Evolutionary conservation across 2,113 vertebrate species (phyloP).

Genomic region (Thymallus thymallus): DNA sequence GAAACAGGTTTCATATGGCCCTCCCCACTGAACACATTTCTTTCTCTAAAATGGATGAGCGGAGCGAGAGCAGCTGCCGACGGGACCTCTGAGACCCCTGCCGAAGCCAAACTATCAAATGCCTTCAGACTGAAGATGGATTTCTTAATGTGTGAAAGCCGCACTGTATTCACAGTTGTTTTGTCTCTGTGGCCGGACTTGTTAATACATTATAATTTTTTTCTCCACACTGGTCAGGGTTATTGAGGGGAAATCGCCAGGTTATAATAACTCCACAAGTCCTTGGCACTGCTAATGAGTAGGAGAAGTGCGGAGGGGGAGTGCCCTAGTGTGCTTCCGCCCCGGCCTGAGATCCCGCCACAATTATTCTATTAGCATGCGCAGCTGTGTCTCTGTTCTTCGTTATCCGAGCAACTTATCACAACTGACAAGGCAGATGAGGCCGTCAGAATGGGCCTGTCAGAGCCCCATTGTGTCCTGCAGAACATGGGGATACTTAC

Average conservation of each 20-base stretch:
- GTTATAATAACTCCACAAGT: conserved; percentile 49
- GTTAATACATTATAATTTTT: conserved; percentile 29
- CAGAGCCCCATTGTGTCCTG: conserved; percentile 61
- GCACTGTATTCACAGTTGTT: conserved; percentile 62
- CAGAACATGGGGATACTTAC: conserved; percentile 15
- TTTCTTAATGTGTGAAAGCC: conserved; percentile 72
- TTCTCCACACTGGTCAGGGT: conserved; percentile 25
- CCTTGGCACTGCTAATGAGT: conserved; percentile 38
- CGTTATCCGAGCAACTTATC: conserved; percentile 66
- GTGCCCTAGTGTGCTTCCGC: conserved; percentile 41
- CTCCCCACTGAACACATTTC: conserved; percentile 65
- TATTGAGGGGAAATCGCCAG: not conserved
- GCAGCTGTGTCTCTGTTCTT: conserved; percentile 66
- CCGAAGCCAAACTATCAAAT: conserved; percentile 60
- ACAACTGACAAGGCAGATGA: conserved; percentile 66
- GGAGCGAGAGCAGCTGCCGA: conserved; percentile 68
- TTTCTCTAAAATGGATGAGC: not conserved
- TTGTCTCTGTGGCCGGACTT: conserved; percentile 61
- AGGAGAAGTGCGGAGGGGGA: conserved; percentile 15
- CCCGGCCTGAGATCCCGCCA: conserved; percentile 55
- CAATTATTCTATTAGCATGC: conserved; percentile 74
- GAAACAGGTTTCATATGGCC: conserved; percentile 61
- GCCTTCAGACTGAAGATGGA: conserved; percentile 66
- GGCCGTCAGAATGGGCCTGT: conserved; percentile 62
- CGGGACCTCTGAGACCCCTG: conserved; percentile 59